A percentile compares a stretch with the other conserved stretches of the same genome.
Conservation (phyloP, 1,140 invertebrate genomes). For the Rhysida immarginata region DNA sequence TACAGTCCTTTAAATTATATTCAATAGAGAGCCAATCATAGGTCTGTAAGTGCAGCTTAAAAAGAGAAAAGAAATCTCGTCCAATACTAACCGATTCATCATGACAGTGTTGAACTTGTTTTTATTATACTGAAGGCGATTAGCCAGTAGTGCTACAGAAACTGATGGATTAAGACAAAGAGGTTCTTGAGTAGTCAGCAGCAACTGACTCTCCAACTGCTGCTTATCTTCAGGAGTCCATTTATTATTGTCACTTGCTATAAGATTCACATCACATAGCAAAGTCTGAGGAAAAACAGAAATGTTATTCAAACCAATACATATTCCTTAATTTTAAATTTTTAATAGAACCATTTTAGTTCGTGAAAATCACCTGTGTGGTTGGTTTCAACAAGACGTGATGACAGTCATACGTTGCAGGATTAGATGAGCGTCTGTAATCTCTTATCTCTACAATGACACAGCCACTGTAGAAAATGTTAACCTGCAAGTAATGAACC, state of each 20-base stretch:
- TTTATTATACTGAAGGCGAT: slow-evolving; percentile 52
- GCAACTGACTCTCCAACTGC: slow-evolving; percentile 60
- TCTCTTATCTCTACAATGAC: slow-evolving; percentile 81
- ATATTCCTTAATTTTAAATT: too few relatives aligned
- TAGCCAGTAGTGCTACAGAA: slow-evolving; percentile 52
- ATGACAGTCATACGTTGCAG: slow-evolving; percentile 25
- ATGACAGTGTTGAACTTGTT: slow-evolving; percentile 55
- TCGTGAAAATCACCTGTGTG: slow-evolving; percentile 54
- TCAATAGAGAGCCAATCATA: not conserved
- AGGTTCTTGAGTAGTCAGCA: slow-evolving; percentile 64
- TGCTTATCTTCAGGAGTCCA: slow-evolving; percentile 64
- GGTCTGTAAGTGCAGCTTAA: not conserved
- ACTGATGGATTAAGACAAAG: slow-evolving; percentile 75
- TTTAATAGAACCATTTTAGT: too few relatives aligned
- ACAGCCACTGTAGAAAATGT: slow-evolving; percentile 12
- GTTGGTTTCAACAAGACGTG: slow-evolving; percentile 78
- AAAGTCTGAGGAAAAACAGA: slow-evolving; percentile 42
- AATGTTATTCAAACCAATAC: too few relatives aligned
- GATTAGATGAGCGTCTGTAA: slow-evolving; percentile 45
- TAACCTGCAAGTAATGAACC: not conserved
- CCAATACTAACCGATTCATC: slow-evolving; percentile 40
- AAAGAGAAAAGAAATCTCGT: slow-evolving; percentile 7
- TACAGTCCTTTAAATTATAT: slow-evolving; percentile 19
- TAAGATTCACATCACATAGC: slow-evolving; percentile 51
- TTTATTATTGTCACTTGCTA: slow-evolving; percentile 44